Percentiles rank a stretch among this genome's conserved stretches.
Evolutionary conservation across 2,113 vertebrate species (phyloP).

Genomic region (Loxodonta africana): DNA sequence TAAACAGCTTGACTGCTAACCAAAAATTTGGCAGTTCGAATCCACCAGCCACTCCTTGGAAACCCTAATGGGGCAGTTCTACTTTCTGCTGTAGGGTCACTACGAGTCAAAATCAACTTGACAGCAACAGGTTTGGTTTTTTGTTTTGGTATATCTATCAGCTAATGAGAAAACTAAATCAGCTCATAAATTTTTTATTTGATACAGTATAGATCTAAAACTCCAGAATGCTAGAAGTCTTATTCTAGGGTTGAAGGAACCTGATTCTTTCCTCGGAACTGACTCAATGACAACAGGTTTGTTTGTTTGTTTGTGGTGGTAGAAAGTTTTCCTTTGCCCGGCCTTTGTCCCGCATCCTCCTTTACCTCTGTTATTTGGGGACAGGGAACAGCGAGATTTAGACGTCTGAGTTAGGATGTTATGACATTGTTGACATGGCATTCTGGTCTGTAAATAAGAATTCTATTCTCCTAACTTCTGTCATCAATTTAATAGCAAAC

Average conservation of each 20-base stretch:
- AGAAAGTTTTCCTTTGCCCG: neutral
- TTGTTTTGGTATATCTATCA: neutral
- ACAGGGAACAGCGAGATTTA: neutral
- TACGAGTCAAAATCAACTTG: too few species aligned
- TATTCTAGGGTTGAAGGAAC: neutral
- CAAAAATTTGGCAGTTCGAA: too few species aligned
- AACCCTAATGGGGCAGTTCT: too few species aligned
- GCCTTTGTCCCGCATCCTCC: neutral
- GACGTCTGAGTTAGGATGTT: neutral
- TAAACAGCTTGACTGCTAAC: too few species aligned
- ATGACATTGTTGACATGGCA: neutral
- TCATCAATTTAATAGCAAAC: constrained; percentile 55
- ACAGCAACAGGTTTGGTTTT: too few species aligned
- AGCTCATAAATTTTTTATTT: neutral
- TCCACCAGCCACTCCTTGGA: too few species aligned
- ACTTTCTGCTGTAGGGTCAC: too few species aligned
- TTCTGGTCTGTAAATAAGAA: neutral
- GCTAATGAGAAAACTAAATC: neutral
- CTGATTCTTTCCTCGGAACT: neutral
- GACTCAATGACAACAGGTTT: too few species aligned
- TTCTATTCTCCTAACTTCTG: constrained; percentile 15
- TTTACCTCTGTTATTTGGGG: neutral
- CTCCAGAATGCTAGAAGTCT: neutral
- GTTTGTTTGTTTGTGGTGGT: too few species aligned
- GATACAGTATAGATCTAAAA: neutral